Percentiles rank a stretch among this genome's conserved stretches.
Evolutionary conservation across 2,888 invertebrate species (phyloP).

Genomic region (Plagodis dolabraria): DNA sequence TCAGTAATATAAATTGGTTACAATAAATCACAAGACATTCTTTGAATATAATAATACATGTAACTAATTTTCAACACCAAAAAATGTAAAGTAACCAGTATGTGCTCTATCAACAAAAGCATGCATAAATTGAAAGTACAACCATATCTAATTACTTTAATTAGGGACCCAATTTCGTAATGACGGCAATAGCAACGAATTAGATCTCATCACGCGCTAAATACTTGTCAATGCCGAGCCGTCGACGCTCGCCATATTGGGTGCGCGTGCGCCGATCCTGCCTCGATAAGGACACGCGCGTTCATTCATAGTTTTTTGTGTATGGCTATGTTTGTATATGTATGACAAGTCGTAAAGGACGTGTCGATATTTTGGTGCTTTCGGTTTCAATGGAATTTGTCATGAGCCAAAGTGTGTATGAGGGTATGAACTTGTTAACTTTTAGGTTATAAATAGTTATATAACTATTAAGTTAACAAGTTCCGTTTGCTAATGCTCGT

Average conservation of each 20-base stretch:
- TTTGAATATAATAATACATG: too few relatives aligned
- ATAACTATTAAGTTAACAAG: too few relatives aligned
- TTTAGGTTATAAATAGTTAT: too few relatives aligned
- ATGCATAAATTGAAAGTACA: not conserved
- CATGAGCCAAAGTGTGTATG: not conserved
- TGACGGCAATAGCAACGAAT: constrained; percentile 24
- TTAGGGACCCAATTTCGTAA: constrained; percentile 17
- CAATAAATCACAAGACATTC: too few relatives aligned
- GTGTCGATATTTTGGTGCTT: constrained; percentile 27
- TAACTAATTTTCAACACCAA: too few relatives aligned
- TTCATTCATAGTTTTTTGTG: constrained; percentile 57
- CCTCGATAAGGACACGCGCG: constrained; percentile 33
- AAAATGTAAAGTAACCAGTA: too few relatives aligned
- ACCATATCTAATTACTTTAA: not conserved
- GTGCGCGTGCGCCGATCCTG: constrained; percentile 47
- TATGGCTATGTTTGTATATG: constrained; percentile 24
- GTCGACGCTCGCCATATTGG: constrained; percentile 42
- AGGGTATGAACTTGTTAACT: too few relatives aligned
- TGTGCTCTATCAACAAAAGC: too few relatives aligned
- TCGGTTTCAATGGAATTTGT: constrained; percentile 37
- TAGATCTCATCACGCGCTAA: constrained; percentile 26
- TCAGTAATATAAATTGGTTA: too few relatives aligned
- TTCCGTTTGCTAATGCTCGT: too few relatives aligned
- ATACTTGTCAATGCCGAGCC: constrained; percentile 39
- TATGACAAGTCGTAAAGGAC: constrained; percentile 22